Evolutionary conservation across 2,113 vertebrate species (phyloP).

Genomic region (Ailuropoda melanoleuca): DNA sequence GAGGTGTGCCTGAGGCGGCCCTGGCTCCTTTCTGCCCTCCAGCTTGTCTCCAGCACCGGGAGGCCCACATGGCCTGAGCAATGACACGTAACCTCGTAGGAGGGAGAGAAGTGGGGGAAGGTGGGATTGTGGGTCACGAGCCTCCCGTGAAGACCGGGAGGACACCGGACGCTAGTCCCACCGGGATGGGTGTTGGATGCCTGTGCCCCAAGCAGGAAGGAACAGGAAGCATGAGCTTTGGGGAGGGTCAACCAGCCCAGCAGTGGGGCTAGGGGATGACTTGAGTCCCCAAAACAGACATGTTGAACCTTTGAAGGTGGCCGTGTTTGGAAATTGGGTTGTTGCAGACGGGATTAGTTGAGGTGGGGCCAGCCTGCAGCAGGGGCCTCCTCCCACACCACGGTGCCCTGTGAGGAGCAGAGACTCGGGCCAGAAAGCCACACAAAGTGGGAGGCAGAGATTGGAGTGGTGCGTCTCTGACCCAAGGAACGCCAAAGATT

Average conservation of each 20-base stretch:
- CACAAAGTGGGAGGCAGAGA: background rate
- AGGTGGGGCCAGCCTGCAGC: no score
- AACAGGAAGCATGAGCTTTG: background rate
- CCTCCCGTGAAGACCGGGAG: accelerated
- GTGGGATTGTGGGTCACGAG: no score
- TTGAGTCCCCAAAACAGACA: background rate
- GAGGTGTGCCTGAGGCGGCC: no score
- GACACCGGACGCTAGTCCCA: no score
- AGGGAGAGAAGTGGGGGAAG: background rate
- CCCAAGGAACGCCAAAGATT: accelerated
- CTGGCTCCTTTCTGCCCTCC: background rate
- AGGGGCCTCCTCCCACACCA: accelerated
- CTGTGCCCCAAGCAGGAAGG: background rate
- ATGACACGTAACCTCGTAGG: background rate
- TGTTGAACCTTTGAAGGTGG: background rate
- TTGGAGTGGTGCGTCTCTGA: accelerated
- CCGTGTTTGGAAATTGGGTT: background rate
- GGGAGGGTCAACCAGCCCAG: background rate
- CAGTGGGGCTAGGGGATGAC: background rate
- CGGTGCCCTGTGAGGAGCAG: accelerated
- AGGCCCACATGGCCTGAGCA: background rate
- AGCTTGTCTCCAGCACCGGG: accelerated
- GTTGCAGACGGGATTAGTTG: accelerated
- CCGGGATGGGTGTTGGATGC: accelerated
- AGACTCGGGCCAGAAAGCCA: background rate